phyloP scores from a whole-genome alignment of 2,113 vertebrate genomes.

The Plestiodon gilberti region DNA sequence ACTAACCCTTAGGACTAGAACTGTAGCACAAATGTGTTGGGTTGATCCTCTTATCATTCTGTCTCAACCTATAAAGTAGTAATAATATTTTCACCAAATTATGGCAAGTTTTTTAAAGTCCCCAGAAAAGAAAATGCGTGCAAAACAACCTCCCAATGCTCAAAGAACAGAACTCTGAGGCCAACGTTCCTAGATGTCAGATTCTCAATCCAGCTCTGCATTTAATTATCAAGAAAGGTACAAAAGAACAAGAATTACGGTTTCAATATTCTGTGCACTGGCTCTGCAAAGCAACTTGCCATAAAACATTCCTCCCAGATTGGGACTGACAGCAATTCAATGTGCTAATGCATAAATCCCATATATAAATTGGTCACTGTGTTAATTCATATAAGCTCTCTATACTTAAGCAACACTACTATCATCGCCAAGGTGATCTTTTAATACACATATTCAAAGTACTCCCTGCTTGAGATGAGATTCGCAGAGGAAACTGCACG shows the following conservation, averaged over 20 bases:
- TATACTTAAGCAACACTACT: neutral
- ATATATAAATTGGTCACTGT: neutral
- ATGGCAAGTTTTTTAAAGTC: neutral
- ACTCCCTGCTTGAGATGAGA: neutral
- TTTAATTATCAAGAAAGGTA: neutral
- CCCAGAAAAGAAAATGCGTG: neutral
- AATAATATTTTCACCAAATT: neutral
- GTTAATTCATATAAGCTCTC: neutral
- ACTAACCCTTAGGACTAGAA: neutral
- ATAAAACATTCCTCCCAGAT: constrained; percentile 10
- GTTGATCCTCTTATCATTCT: too few species aligned
- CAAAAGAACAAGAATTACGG: neutral
- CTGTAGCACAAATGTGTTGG: too few species aligned
- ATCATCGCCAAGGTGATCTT: neutral
- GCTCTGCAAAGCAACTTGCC: neutral
- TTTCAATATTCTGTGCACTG: neutral
- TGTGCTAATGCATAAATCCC: neutral
- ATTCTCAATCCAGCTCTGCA: neutral
- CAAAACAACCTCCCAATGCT: neutral
- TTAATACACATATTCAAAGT: neutral
- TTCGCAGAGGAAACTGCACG: neutral
- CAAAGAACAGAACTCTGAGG: neutral
- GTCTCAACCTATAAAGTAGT: neutral
- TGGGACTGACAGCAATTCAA: neutral
- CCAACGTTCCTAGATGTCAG: too few species aligned